Percentiles rank a stretch among this genome's conserved stretches.
These are phyloP conservation scores for Rotaria magnacalcarata DNA, from an alignment of 2,888 invertebrate species.

Conservation along the genomic window DNA sequence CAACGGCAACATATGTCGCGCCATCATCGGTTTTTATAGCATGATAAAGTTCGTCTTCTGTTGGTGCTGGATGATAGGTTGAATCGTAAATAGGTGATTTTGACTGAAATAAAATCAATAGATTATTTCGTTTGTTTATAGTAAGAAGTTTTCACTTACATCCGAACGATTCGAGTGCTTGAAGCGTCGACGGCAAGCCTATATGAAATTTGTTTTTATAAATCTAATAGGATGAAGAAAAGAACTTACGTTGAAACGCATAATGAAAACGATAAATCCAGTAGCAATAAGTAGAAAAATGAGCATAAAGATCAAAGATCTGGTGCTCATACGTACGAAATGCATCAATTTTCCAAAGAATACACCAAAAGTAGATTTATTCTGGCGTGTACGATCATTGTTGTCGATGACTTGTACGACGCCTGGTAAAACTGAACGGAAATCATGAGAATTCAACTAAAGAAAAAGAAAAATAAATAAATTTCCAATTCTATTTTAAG, in stretches of 20 bases:
- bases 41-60: background rate
- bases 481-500: background rate
- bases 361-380: background rate
- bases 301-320: background rate
- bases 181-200: background rate
- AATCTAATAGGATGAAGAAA: background rate
- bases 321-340: background rate
- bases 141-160: background rate
- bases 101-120: background rate
- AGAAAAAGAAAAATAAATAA: background rate
- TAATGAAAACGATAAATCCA: background rate
- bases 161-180: background rate
- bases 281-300: background rate
- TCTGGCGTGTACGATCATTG: background rate
- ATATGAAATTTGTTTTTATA: background rate
- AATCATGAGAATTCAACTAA: background rate
- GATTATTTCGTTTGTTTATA: background rate
- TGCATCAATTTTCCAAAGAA: background rate
- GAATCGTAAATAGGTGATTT: background rate
- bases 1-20: background rate
- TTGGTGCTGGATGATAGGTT: background rate
- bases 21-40: background rate
- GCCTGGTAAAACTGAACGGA: constrained; percentile 4
- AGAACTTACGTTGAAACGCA: background rate
- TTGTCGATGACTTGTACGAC: background rate